phyloP scores from a whole-genome alignment of 2,888 invertebrate genomes.

The Dryadula phaetusa region DNA sequence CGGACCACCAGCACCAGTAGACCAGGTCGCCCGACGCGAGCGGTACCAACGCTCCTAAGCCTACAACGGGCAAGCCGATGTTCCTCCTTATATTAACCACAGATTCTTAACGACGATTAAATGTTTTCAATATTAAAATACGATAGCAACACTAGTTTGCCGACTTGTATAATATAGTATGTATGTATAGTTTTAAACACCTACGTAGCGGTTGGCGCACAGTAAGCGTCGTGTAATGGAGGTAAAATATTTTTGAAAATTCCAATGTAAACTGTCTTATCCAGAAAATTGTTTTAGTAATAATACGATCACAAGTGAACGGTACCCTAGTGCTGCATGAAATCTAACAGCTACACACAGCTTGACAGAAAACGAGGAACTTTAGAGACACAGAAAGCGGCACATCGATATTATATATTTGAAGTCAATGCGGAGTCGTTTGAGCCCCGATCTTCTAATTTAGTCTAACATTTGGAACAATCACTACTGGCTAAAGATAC shows the following conservation, averaged over 20 bases:
- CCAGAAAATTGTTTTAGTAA: not conserved
- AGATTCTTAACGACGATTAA: constrained; percentile 45
- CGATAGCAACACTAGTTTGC: constrained; percentile 40
- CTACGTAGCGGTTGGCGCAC: constrained; percentile 19
- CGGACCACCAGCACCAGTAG: constrained; percentile 46
- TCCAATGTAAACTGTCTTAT: constrained; percentile 3
- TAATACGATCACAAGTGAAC: constrained; percentile 21
- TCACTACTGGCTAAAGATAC: constrained; percentile 82
- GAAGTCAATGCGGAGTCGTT: constrained; percentile 56
- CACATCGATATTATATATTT: constrained; percentile 39
- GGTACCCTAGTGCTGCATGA: constrained; percentile 30
- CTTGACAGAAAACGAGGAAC: constrained; percentile 43
- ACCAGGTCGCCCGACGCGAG: constrained; percentile 61
- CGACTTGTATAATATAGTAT: constrained; percentile 28
- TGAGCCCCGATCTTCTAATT: constrained; percentile 69
- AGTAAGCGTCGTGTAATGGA: constrained; percentile 22
- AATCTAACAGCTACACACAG: constrained; percentile 43
- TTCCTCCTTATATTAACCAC: constrained; percentile 50
- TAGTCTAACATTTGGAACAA: constrained; percentile 83
- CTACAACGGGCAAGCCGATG: constrained; percentile 55
- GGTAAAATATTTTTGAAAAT: constrained; percentile 11
- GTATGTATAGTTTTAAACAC: constrained; percentile 24
- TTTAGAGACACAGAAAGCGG: constrained; percentile 45
- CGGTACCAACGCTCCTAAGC: constrained; percentile 70
- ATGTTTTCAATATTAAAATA: constrained; percentile 37